Base-by-base conservation (phyloP, 2,113 vertebrate species). In the Bos indicus region DNA sequence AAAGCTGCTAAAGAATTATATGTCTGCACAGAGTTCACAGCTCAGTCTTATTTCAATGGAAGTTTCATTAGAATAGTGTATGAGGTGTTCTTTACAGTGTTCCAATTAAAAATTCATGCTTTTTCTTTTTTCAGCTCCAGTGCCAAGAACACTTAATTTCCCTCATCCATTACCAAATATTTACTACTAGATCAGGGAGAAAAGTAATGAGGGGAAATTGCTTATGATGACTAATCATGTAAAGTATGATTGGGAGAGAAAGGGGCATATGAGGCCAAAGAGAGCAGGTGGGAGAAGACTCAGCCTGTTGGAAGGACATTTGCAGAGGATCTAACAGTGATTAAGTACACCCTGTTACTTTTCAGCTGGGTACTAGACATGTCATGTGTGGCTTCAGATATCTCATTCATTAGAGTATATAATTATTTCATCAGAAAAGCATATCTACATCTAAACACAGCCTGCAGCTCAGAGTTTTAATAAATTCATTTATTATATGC, bases 401-500 rank as follows among this genome's bases (percentile, higher is more conserved):
- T 36, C 90, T 95, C 64, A 85, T 28, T 95, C 56, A 56, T 56
- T 64, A 86, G 13, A 26, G 36, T 67, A 67, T 82, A 19, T 92
- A 97, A 96, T 95, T 97, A 98, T 82, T 91, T 97, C 81, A 83
- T 95, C 96, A 98, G 86, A 56, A 93, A 93, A 95, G 62, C 54
- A 28, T 30, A 40, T 78, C 91, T 78, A 46, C 48, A 46, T 92
- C n/a, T 60, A 96, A 97, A 82, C 48, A 60, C 59, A 97, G 94
- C 84, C 81, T 23, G 16, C 14, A 77, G 54, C 80, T 96, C 77
- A 59, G 62, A 59, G 60, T 87, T 82, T 88, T 94, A 67, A 77
- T 43, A 82, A 96, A 57, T 40, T 54, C 59, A 71, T 48, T 95
- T 92, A 95, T 88, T 97, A 91, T 62, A 95, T 52, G 51, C 93